Conservation (phyloP, 2,797 vertebrate genomes). For the Crenichthys baileyi region DNA sequence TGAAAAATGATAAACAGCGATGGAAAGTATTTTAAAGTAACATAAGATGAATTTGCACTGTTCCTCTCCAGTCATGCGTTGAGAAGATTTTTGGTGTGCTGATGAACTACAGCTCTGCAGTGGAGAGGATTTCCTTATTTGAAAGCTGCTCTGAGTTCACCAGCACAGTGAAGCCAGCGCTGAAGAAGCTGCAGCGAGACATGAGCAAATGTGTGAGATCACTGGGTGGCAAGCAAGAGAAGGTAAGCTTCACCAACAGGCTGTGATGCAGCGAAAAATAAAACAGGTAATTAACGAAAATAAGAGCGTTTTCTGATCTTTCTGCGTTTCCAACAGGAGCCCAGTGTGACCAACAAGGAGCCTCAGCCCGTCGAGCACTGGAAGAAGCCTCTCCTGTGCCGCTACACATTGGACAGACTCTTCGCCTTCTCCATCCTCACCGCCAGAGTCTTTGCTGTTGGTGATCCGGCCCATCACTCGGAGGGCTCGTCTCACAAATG, state of each 20-base stretch:
- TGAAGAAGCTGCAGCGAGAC: constrained; percentile 47
- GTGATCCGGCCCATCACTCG: constrained; percentile 63
- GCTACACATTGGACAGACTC: constrained; percentile 73
- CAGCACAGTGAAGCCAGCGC: constrained; percentile 16
- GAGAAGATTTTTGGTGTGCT: constrained; percentile 68
- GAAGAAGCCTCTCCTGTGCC: constrained; percentile 37
- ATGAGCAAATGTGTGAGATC: constrained; percentile 43
- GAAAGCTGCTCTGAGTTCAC: constrained; percentile 37
- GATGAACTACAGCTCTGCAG: constrained; percentile 51
- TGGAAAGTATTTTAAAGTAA: not conserved
- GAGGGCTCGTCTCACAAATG: constrained; percentile 23
- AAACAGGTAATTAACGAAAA: no score
- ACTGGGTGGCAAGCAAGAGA: rapidly evolving
- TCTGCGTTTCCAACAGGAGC: constrained; percentile 22
- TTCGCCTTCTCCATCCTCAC: constrained; percentile 82
- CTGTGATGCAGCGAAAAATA: not conserved
- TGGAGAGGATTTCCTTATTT: constrained; percentile 47
- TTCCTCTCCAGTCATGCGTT: constrained; percentile 67
- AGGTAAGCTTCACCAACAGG: constrained; percentile 24
- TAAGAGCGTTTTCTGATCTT: not conserved
- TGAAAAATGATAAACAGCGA: not conserved
- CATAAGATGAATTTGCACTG: not conserved
- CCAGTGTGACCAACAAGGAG: rapidly evolving
- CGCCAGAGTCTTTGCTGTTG: constrained; percentile 77
- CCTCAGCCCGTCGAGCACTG: rapidly evolving